Evolutionary conservation across 2,888 invertebrate species (phyloP).

Genomic region (Lepidochrysops patricia): DNA sequence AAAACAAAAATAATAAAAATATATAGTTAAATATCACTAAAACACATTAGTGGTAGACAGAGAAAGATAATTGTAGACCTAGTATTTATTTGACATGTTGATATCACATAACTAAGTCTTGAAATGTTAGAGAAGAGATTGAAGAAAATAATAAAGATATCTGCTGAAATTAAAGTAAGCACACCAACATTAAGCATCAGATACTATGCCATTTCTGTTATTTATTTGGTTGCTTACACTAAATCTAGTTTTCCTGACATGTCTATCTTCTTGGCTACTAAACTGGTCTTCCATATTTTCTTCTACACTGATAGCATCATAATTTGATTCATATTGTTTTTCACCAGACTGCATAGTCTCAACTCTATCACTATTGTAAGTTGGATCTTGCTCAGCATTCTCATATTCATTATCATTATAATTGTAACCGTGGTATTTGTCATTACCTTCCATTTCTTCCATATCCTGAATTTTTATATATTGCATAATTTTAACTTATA

Average conservation of each 20-base stretch:
- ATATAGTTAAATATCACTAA: neutral
- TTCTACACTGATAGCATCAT: slow-evolving; percentile 37
- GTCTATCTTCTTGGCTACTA: slow-evolving; percentile 5
- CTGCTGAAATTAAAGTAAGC: neutral
- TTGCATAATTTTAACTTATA: neutral
- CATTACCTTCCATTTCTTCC: slow-evolving; percentile 30
- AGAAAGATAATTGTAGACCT: neutral
- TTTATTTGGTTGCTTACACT: neutral
- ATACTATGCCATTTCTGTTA: neutral
- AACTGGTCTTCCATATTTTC: slow-evolving; percentile 28
- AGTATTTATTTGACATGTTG: neutral
- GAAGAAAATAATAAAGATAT: neutral
- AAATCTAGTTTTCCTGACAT: neutral
- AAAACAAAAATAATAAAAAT: neutral
- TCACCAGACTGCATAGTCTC: slow-evolving; percentile 33
- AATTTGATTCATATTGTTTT: slow-evolving; percentile 30
- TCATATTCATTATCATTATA: slow-evolving; percentile 19
- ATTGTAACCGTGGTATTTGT: slow-evolving; percentile 32
- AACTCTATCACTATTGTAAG: slow-evolving; percentile 31
- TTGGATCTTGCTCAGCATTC: slow-evolving; percentile 31
- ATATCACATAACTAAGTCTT: neutral
- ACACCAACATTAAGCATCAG: neutral
- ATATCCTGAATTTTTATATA: slow-evolving; percentile 12
- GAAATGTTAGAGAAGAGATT: neutral
- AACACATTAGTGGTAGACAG: neutral